These are phyloP conservation scores for Dendroctonus valens DNA, from an alignment of 1,140 invertebrate species.

Conservation along the genomic window DNA sequence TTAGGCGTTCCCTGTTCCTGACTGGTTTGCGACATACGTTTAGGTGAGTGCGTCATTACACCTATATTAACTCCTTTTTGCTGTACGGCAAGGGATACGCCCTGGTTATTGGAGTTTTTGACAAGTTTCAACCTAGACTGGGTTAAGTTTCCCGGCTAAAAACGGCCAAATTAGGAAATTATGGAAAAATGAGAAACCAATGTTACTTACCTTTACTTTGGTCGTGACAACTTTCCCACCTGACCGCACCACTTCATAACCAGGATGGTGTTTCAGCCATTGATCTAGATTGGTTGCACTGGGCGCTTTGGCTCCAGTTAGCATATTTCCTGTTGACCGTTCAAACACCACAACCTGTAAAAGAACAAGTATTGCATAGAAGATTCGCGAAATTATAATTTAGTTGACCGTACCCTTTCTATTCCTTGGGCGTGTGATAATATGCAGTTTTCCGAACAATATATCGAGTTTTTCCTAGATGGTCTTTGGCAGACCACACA, in stretches of 20 bases:
- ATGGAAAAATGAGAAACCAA: conserved; percentile 4
- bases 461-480: conserved; percentile 69
- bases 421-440: conserved; percentile 75
- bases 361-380: neutral
- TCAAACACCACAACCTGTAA: conserved; percentile 68
- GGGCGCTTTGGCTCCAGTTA: conserved; percentile 76
- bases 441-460: conserved; percentile 87
- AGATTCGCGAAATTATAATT: conserved; percentile 2
- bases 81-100: conserved; percentile 44
- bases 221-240: conserved; percentile 49
- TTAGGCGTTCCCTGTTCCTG: conserved; percentile 21
- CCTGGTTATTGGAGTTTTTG: conserved; percentile 45
- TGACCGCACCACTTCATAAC: conserved; percentile 76
- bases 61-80: conserved; percentile 46
- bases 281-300: conserved; percentile 71
- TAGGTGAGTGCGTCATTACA: conserved; percentile 44
- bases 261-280: conserved; percentile 84
- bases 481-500: conserved; percentile 76
- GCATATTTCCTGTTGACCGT: conserved; percentile 69
- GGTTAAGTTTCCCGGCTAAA: conserved; percentile 35
- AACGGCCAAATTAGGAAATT: neutral
- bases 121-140: conserved; percentile 48
- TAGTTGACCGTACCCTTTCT: conserved; percentile 54
- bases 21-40: conserved; percentile 33
- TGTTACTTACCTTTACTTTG: conserved; percentile 33